Conservation (phyloP, 2,888 invertebrate species). For the Hipparchia sbordonii region DNA sequence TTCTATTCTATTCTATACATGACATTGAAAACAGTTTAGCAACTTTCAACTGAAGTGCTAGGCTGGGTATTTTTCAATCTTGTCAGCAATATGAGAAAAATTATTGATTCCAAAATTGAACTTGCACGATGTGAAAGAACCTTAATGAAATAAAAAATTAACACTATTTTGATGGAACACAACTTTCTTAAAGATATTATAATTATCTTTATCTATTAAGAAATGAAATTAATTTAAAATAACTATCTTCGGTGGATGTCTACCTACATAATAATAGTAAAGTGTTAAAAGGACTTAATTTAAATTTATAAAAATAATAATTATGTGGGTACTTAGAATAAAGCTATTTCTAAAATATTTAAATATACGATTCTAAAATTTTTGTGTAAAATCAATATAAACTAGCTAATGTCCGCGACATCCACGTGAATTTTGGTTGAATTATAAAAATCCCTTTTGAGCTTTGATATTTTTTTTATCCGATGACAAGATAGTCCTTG, state of each 20-base stretch:
- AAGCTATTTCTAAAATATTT: conserved; percentile 3
- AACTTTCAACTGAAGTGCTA: no score
- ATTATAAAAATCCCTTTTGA: not conserved
- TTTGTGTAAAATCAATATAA: not conserved
- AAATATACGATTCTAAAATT: conserved; percentile 1
- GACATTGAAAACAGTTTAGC: no score
- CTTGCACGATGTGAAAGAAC: not conserved
- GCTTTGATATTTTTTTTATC: no score
- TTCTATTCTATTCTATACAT: no score
- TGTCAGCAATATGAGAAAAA: no score
- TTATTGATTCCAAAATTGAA: not conserved
- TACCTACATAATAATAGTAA: not conserved
- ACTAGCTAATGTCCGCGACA: not conserved
- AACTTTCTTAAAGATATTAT: not conserved
- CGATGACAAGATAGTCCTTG: no score
- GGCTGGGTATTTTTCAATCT: no score
- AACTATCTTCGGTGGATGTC: conserved; percentile 14
- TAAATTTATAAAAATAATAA: not conserved
- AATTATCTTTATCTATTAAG: not conserved
- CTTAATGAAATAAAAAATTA: not conserved
- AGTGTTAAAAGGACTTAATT: not conserved
- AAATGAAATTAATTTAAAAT: not conserved
- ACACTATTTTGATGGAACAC: not conserved
- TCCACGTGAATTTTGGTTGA: not conserved
- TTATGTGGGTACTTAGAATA: not conserved